Base-by-base conservation (phyloP, 1,140 invertebrate genomes). In the Nasonia longicornis region DNA sequence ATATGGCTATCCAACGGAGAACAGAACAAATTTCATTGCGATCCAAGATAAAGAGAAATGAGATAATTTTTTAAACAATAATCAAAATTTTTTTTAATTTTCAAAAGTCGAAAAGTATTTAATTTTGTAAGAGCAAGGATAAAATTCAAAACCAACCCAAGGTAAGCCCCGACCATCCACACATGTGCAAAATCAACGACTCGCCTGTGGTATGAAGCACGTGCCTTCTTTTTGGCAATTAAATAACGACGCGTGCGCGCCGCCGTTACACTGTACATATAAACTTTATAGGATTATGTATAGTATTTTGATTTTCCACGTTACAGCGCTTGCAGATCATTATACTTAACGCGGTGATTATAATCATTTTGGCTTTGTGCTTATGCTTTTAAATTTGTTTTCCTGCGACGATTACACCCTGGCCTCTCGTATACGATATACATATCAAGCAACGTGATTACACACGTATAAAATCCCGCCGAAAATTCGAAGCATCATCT, bases 351-450 rank as follows among this genome's bases (percentile, higher is more conserved):
- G 35, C 35, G 14, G n/a, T 29, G 78, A 79, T 80, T 74, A 75
- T 69, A 58, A 16, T 75, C 38, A 80, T 66, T 73, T 80, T 80
- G 64, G 78, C 58, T 63, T 72, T 42, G 69, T 72, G 52, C 45
- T 79, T 80, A 73, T 42, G 58, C 48, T 35, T 22, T 14, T 3
- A 77, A 7, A 77, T n/a, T 76, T 3, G n/a, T 67, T 64, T 26
- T 42, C 6, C 16, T 2, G 26, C 26, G 29, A 63, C 52, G 52
- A 75, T 63, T 31, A 31, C 12, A n/a, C 22, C 38, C 58, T 64
- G 7, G 6, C 22, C 52, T 67, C n/a, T 42, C 31, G 22, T n/a
- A 35, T 48, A 52, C 58, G 45, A 77, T 69, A 77, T 20, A 72
- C 52, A 72, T n/a, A 72, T 38, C 14, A 72, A 79, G 77, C 77